Conservation (phyloP, 2,888 invertebrate genomes). For the Diarsia dahlii region DNA sequence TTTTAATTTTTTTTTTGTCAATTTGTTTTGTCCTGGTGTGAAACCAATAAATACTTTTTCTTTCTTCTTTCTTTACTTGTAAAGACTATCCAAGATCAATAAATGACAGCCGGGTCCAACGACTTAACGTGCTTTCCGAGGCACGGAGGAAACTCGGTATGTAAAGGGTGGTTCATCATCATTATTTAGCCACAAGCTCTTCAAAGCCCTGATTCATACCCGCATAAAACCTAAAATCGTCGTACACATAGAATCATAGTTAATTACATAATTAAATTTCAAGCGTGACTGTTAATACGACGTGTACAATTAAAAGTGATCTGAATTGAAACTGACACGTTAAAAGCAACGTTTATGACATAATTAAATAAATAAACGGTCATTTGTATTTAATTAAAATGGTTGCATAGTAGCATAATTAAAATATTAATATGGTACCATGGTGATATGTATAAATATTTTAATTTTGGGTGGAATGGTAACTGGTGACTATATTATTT, state of each 20-base stretch:
- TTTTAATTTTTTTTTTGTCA: too few species aligned
- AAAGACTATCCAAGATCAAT: too few species aligned
- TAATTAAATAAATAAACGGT: slow-evolving; percentile 43
- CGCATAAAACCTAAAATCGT: slow-evolving; percentile 6
- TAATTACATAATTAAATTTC: slow-evolving; percentile 36
- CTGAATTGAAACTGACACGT: slow-evolving; percentile 36
- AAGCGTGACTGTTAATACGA: slow-evolving; percentile 32
- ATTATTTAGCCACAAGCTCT: too few species aligned
- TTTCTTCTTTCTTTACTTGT: too few species aligned
- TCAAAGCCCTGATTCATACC: background rate
- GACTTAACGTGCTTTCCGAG: too few species aligned
- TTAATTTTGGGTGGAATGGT: background rate
- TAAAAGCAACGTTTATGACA: slow-evolving; percentile 20
- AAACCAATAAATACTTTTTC: too few species aligned
- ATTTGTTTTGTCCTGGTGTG: too few species aligned
- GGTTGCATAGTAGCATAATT: slow-evolving; percentile 5
- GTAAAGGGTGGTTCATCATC: too few species aligned
- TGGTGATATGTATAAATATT: background rate
- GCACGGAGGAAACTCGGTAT: too few species aligned
- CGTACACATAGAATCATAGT: background rate
- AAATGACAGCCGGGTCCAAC: too few species aligned
- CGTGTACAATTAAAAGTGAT: slow-evolving; percentile 35
- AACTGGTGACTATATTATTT: background rate
- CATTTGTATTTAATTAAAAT: slow-evolving; percentile 28
- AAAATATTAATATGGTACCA: slow-evolving; percentile 12